phyloP scores from a whole-genome alignment of 2,888 invertebrate genomes.

The Stenoptilia bipunctidactyla region DNA sequence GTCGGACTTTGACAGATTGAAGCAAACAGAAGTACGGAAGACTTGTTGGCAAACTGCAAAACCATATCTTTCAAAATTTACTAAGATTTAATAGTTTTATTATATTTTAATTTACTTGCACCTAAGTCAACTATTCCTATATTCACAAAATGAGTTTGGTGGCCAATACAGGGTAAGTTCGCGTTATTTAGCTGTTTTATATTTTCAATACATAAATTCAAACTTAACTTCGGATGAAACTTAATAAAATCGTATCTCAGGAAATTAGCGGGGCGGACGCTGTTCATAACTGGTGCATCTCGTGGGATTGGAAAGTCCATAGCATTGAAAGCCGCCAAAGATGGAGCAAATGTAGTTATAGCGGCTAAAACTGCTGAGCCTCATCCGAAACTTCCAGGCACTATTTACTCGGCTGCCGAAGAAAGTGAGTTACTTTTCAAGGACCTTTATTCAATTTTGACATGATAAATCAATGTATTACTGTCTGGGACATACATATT shows the following conservation, averaged over 20 bases:
- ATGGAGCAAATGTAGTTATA: slow-evolving; percentile 92
- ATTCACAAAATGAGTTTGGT: slow-evolving; percentile 56
- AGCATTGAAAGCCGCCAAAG: slow-evolving; percentile 90
- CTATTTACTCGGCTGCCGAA: slow-evolving; percentile 90
- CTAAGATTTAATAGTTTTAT: no score
- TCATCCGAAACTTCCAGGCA: slow-evolving; percentile 92
- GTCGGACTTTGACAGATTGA: no score
- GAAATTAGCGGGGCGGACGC: slow-evolving; percentile 85
- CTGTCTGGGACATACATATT: no score
- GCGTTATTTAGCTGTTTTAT: not conserved
- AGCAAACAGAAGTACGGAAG: no score
- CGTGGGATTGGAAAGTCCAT: slow-evolving; percentile 97
- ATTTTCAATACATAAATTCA: not conserved
- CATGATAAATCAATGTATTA: no score
- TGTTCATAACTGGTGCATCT: slow-evolving; percentile 96
- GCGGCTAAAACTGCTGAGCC: slow-evolving; percentile 93
- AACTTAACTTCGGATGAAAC: no score
- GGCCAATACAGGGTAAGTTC: slow-evolving; percentile 58
- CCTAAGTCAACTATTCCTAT: not conserved
- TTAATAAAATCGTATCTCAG: slow-evolving; percentile 23
- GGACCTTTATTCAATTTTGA: no score
- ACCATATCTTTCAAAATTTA: no score
- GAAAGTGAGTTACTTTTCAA: slow-evolving; percentile 76
- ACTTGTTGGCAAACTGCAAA: no score
- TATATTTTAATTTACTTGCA: no score